These are phyloP conservation scores for Bos indicus DNA, from an alignment of 2,113 vertebrate species.

Conservation along the genomic window DNA sequence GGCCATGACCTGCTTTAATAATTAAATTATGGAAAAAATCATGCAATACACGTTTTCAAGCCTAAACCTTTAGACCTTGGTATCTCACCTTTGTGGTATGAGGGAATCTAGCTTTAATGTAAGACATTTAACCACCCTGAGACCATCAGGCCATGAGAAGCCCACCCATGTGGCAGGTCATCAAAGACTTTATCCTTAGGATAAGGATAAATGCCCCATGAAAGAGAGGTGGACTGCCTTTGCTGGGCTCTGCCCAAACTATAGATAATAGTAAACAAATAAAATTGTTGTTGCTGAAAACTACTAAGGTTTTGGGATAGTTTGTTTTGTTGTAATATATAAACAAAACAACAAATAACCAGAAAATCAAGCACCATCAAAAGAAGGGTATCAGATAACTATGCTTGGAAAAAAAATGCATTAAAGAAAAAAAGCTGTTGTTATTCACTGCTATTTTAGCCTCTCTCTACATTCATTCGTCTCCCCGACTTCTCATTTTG, in stretches of 20 bases:
- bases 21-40: neutral
- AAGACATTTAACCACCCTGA: neutral
- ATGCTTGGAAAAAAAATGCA: neutral
- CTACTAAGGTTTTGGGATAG: neutral
- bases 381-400: neutral
- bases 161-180: fast-evolving
- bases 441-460: neutral
- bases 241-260: neutral
- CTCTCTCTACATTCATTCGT: fast-evolving
- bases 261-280: neutral
- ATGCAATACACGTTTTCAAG: neutral
- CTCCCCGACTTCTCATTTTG: fast-evolving
- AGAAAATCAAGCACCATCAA: neutral
- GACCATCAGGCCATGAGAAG: neutral
- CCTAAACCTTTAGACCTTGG: neutral
- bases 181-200: neutral
- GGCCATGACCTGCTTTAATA: neutral
- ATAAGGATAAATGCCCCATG: neutral
- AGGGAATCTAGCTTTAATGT: neutral
- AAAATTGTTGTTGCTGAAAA: neutral
- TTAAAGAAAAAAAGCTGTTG: neutral
- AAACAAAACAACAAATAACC: neutral
- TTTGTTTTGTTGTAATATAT: neutral
- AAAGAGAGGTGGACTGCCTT: neutral
- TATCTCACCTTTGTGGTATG: neutral